Evolutionary conservation across 1,140 invertebrate species (phyloP).

Genomic region (Nasonia giraulti): DNA sequence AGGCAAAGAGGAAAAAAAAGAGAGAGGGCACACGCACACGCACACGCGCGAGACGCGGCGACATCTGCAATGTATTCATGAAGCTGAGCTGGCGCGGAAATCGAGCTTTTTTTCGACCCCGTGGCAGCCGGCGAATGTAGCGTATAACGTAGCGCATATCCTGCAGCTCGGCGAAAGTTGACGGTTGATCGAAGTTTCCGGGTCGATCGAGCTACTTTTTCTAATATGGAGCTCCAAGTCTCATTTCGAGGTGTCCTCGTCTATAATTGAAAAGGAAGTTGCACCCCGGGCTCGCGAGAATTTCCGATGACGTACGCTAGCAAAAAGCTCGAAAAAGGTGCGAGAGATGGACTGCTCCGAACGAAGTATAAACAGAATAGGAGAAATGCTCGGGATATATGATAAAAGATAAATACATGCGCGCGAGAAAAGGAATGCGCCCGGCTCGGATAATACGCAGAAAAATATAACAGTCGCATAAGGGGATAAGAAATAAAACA

Average conservation of each 20-base stretch:
- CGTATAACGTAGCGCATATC: too few species aligned
- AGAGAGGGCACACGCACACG: background rate
- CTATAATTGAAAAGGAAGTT: conserved; percentile 18
- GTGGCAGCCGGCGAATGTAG: background rate
- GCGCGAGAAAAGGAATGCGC: background rate
- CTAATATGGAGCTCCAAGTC: background rate
- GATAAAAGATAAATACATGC: background rate
- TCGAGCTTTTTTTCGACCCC: conserved; percentile 13
- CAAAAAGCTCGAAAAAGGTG: too few species aligned
- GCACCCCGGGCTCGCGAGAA: background rate
- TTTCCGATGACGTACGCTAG: background rate
- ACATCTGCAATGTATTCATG: conserved; percentile 47
- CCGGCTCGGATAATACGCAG: background rate
- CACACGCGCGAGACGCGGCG: background rate
- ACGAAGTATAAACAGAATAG: background rate
- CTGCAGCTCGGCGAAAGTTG: background rate
- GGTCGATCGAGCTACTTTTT: conserved; percentile 28
- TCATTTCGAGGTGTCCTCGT: conserved; percentile 3
- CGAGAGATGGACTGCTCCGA: too few species aligned
- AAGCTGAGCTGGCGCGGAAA: conserved; percentile 19
- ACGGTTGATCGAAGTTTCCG: conserved; percentile 25
- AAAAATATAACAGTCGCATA: background rate
- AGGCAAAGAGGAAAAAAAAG: conserved; percentile 1
- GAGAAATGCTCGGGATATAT: background rate
- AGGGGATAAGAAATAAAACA: background rate